Conservation (phyloP, 2,113 vertebrate genomes). For the Oreochromis aureus region DNA sequence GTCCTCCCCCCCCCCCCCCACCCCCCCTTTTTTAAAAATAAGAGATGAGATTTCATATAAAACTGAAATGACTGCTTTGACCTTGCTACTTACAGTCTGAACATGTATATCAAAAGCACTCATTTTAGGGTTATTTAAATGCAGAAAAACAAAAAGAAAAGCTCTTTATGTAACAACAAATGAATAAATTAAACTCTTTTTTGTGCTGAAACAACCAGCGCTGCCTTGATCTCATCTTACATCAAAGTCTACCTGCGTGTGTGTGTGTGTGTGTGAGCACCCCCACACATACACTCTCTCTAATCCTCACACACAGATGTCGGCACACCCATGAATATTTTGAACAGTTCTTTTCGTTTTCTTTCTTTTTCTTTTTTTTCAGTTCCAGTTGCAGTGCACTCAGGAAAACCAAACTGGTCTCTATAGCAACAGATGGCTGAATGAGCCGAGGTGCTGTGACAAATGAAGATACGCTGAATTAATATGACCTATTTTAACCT, state of each 20-base stretch:
- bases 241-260: conserved; percentile 24
- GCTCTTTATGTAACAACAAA: conserved; percentile 1
- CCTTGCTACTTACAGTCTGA: conserved; percentile 13
- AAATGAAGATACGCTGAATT: conserved; percentile 30
- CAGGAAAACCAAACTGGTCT: conserved; percentile 44
- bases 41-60: neutral
- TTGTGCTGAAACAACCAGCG: conserved; percentile 13
- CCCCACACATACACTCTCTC: neutral
- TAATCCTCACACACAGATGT: neutral
- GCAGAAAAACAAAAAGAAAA: conserved; percentile 7
- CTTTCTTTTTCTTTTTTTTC: neutral
- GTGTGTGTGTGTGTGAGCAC: neutral
- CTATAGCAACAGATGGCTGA: conserved; percentile 65
- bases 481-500: conserved; percentile 29
- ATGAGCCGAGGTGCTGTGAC: conserved; percentile 12
- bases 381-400: conserved; percentile 36
- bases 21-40: neutral
- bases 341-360: neutral
- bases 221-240: conserved; percentile 21
- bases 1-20: neutral
- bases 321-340: conserved; percentile 51
- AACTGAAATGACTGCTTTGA: neutral
- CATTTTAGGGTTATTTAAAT: conserved; percentile 15
- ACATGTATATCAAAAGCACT: conserved; percentile 4
- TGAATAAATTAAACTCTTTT: conserved; percentile 23